Evolutionary conservation across 2,113 vertebrate genomes (phyloP), one percentile per base, ranked within the genome.

Genomic region (Smithornis capensis): DNA sequence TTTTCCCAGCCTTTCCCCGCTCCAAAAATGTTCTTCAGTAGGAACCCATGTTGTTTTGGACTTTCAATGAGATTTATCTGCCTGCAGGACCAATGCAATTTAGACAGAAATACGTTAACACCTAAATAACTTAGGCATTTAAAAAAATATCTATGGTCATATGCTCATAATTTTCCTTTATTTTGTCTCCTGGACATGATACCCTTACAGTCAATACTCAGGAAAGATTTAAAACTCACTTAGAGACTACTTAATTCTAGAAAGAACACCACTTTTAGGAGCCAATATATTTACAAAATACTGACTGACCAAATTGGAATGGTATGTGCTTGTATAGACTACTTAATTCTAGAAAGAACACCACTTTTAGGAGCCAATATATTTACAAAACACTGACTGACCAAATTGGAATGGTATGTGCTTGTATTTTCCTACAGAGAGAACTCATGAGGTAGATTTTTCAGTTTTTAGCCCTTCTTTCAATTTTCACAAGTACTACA

Each of bases 1-100:
- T 56, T 21, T 12, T 37, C 27, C 37, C 10, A n/a, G 2, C 7
- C 4, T 17, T 14, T 1, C 3, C 5, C 15, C 1, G 12, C 7
- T 23, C 14, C 9, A 14, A 52, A 90, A 33, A 33, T 19, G 25
- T 42, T 88, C 8, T 64, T 78, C 29, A 60, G 40, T 52, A 65
- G n/a, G 76, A 86, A 57, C 22, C 24, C 9, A 2, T 38, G 16
- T 57, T 83, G 33, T 63, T 86, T 68, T 80, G 33, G 25, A 50
- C 24, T 83, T 94, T 62, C 15, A 71, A 3, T 70, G 31, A 47
- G 19, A 15, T 71, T 71, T 83, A 11, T 83, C 35, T 60, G 37
- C 42, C n/a, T 1, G 5, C 14, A 70, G 31, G 37, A 15, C 14
- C 15, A 70, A 14, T 35, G 27, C 7, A 33, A 2, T 77, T 81